Evolutionary conservation across 2,113 vertebrate genomes (phyloP), one percentile per base, ranked within the genome.

Genomic region (Bubo bubo): DNA sequence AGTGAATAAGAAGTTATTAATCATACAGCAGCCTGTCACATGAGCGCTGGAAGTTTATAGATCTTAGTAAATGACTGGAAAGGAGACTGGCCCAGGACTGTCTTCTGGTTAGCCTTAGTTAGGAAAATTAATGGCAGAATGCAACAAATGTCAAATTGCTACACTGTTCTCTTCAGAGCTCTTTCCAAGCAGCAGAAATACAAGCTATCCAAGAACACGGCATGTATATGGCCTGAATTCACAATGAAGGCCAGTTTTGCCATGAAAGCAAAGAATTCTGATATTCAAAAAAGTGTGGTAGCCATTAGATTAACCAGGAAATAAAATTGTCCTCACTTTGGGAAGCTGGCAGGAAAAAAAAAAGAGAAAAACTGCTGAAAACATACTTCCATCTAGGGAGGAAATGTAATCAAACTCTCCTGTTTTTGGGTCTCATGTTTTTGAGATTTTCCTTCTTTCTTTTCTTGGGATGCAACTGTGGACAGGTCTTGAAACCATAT

Each of bases 111-210:
- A 88, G 88, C 55, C 83, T 80, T 92, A 87, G 95, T 96, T 96
- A 96, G 95, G 90, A 95, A 97, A 97, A 97, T 95, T 88, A 96
- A 95, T 93, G 88, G 80, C 67, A 93, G 63, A 70, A 53, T 7
- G 14, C 89, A 96, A 97, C 88, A 96, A 91, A 97, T 77, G 92
- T 90, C 80, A 79, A 96, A 97, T 84, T 84, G 86, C 82, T 88
- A 67, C 50, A 34, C 85, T 92, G 88, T 59, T 97, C 94, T 95
- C 64, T 77, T 84, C 68, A 56, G 41, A 35, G 96, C 47, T 95
- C 90, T 80, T 93, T 92, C 56, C 62, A 53, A 92, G 92, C 88
- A 96, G 83, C 62, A 94, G 76, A 49, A 97, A 77, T 6, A 27
- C 2, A 1, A 87, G 45, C 94, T 96, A 63, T 77, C 86, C 79